Percentiles rank a stretch among this genome's conserved stretches.
Evolutionary conservation across 2,888 invertebrate species (phyloP).

Genomic region (Hemithea aestivaria): DNA sequence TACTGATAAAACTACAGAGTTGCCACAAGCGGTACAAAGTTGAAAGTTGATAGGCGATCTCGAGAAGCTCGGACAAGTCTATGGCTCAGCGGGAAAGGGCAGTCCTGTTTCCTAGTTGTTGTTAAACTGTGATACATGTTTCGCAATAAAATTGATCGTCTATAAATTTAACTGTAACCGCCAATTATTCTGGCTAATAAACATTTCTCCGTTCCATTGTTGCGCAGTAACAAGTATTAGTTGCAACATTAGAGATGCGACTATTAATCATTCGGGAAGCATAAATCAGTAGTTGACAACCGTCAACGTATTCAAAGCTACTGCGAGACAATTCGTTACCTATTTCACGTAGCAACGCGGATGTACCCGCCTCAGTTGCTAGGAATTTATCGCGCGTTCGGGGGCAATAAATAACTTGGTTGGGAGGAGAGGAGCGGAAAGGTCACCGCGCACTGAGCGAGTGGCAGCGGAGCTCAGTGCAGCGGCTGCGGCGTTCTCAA

Average conservation of each 20-base stretch:
- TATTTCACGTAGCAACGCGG: conserved; percentile 53
- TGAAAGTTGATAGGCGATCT: conserved; percentile 70
- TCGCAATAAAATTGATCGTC: conserved; percentile 20
- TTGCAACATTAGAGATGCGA: conserved; percentile 13
- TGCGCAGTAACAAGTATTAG: conserved; percentile 12
- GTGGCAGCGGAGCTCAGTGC: conserved; percentile 33
- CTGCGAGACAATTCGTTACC: conserved; percentile 40
- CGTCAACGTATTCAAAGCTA: conserved; percentile 38
- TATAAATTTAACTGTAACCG: conserved; percentile 34
- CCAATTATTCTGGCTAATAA: conserved; percentile 35
- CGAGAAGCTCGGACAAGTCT: conserved; percentile 53
- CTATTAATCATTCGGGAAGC: conserved; percentile 9
- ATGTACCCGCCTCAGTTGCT: conserved; percentile 54
- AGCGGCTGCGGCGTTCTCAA: conserved; percentile 53
- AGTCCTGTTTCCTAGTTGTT: conserved; percentile 33
- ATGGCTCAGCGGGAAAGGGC: conserved; percentile 45
- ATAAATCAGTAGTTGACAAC: conserved; percentile 21
- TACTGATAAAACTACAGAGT: conserved; percentile 52
- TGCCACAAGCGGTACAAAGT: conserved; percentile 61
- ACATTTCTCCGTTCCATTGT: conserved; percentile 24
- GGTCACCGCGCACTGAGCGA: conserved; percentile 42
- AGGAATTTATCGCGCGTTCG: conserved; percentile 59
- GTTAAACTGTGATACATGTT: conserved; percentile 20
- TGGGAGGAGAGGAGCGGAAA: conserved; percentile 55
- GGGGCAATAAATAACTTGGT: conserved; percentile 59